These are phyloP conservation scores for Cryptoblepharus egeriae DNA, from an alignment of 2,797 vertebrate genomes.

Conservation along the genomic window DNA sequence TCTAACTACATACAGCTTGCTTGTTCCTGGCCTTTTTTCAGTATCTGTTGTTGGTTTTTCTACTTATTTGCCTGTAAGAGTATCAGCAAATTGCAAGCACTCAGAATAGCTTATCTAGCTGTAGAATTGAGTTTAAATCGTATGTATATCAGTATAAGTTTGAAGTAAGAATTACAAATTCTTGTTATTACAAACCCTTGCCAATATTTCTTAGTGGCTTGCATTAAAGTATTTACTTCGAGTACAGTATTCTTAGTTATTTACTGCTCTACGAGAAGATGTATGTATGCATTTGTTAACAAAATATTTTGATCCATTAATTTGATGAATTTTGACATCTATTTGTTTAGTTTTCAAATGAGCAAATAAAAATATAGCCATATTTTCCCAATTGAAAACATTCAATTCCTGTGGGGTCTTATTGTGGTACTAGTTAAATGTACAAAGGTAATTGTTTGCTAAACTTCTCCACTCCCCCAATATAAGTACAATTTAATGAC, in stretches of 20 bases:
- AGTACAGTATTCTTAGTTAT: neutral
- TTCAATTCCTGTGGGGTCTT: slow-evolving; percentile 12
- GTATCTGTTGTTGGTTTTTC: neutral
- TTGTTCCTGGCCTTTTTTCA: neutral
- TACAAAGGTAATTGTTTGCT: slow-evolving; percentile 22
- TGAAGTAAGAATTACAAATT: neutral
- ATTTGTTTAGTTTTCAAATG: neutral
- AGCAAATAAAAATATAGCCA: neutral
- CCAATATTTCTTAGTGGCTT: neutral
- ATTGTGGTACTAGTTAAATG: slow-evolving; percentile 5
- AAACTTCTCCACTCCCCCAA: slow-evolving; percentile 4
- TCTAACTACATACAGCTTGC: neutral
- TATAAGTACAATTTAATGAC: slow-evolving; percentile 22
- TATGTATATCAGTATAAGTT: neutral
- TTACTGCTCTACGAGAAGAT: neutral
- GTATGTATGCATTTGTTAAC: neutral
- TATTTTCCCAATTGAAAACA: neutral
- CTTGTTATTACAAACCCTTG: neutral
- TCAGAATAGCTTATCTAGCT: neutral
- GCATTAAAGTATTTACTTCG: neutral
- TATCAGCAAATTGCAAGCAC: neutral
- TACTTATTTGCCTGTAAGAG: neutral
- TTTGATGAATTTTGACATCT: neutral
- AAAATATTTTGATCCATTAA: neutral
- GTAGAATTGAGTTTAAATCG: neutral